Conservation (phyloP, 2,797 vertebrate genomes). For the Cyprinodon diabolis region DNA sequence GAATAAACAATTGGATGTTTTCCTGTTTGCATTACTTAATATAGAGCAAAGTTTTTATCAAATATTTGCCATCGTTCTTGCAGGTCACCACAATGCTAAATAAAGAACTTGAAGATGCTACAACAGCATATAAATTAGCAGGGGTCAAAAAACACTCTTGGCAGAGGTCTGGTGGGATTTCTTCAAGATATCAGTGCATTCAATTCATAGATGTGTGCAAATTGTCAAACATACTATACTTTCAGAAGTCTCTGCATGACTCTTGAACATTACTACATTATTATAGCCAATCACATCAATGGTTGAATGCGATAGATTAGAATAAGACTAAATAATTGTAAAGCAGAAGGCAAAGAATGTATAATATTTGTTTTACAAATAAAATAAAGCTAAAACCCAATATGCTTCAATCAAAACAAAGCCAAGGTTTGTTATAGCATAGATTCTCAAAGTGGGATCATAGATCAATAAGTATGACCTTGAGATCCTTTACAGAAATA, state of each 20-base stretch:
- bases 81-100: background rate
- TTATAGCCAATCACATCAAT: too few relatives aligned
- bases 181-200: too few relatives aligned
- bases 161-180: background rate
- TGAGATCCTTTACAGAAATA: too few relatives aligned
- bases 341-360: too few relatives aligned
- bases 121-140: slow-evolving; percentile 2
- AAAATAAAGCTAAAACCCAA: background rate
- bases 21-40: background rate
- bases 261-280: too few relatives aligned
- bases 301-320: too few relatives aligned
- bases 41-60: background rate
- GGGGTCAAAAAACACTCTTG: background rate
- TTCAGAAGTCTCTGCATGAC: too few relatives aligned
- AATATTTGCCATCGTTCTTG: background rate
- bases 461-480: too few relatives aligned
- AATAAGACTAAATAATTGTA: too few relatives aligned
- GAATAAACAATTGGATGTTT: background rate
- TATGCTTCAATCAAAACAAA: background rate
- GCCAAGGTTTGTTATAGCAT: background rate
- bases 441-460: too few relatives aligned
- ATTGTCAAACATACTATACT: too few relatives aligned
- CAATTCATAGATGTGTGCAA: too few relatives aligned
- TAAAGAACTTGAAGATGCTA: background rate
- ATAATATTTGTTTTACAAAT: background rate